Evolutionary conservation across 2,797 vertebrate species (phyloP).

Genomic region (Pseudotriccus pelzelni): DNA sequence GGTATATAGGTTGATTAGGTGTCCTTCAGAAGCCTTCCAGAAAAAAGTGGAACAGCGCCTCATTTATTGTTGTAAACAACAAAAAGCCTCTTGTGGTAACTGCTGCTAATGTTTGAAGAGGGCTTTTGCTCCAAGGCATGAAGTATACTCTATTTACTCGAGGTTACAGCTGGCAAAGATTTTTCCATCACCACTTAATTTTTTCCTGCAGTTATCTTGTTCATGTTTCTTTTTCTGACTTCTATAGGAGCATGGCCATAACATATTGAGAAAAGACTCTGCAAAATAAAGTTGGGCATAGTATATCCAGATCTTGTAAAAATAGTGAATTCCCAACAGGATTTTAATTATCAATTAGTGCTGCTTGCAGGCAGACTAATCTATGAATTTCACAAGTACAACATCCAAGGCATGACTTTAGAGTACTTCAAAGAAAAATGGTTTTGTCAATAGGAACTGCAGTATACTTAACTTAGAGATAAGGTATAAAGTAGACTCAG

Average conservation of each 20-base stretch:
- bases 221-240: background rate
- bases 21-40: conserved; percentile 24
- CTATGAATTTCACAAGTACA: background rate
- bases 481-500: background rate
- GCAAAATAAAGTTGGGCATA: background rate
- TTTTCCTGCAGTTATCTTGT: background rate
- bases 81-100: conserved; percentile 13
- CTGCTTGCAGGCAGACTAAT: background rate
- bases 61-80: conserved; percentile 35
- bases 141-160: conserved; percentile 1
- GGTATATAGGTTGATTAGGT: background rate
- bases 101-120: conserved; percentile 1
- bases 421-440: background rate
- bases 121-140: background rate
- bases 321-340: background rate
- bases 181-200: background rate
- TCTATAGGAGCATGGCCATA: background rate
- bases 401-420: background rate
- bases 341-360: background rate
- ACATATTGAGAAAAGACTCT: background rate
- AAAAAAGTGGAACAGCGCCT: background rate
- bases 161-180: background rate
- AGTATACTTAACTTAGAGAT: background rate
- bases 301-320: background rate
- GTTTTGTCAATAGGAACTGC: background rate